Base-by-base conservation (phyloP, 2,888 invertebrate species). In the Stegana nigrithorax region DNA sequence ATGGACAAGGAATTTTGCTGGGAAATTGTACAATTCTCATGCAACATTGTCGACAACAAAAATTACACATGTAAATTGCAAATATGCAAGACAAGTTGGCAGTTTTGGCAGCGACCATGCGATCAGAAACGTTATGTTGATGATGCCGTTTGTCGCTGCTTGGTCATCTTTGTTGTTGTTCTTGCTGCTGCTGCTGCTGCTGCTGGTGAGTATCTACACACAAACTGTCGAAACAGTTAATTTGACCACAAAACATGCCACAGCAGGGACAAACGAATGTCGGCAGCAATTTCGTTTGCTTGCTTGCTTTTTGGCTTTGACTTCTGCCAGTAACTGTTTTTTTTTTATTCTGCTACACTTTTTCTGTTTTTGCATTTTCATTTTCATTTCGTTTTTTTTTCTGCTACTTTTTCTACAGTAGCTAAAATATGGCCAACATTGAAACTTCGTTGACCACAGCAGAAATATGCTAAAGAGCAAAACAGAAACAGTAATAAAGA, bases 31-130 rank as follows among this genome's bases (percentile, higher is more conserved):
- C 25, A 50, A 51, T 60, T 60, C 51, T 27, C 59, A 60, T 51
- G 55, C 55, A 55, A 53, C 45, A 56, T 27, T 60, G 55, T 60
- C 32, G 65, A 63, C 64, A 71, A 59, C 61, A 73, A 77, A 79
- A 78, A 81, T 80, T 81, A 78, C 78, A 77, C 71, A 81, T 81
- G 80, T 76, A 81, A 82, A 80, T 75, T 72, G 71, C 67, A 45
- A 59, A 75, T 70, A 50, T 57, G 64, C 61, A 55, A 67, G 76
- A 47, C 23, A 47, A 47, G 47, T 47, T 47, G 53, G 39, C 17
- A 10, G 39, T 39, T 39, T 39, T n/a, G 14, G n/a, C n/a, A 39
- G 39, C 6, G 10, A 29, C 29, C 10, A 29, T 39, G 14, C n/a
- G 14, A 2, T n/a, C 14, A 10, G 5, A 17, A 39, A 32, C 10